Percentiles rank a stretch among this genome's conserved stretches.
Conservation (phyloP, 2,888 invertebrate genomes). For the Tholera decimalis region DNA sequence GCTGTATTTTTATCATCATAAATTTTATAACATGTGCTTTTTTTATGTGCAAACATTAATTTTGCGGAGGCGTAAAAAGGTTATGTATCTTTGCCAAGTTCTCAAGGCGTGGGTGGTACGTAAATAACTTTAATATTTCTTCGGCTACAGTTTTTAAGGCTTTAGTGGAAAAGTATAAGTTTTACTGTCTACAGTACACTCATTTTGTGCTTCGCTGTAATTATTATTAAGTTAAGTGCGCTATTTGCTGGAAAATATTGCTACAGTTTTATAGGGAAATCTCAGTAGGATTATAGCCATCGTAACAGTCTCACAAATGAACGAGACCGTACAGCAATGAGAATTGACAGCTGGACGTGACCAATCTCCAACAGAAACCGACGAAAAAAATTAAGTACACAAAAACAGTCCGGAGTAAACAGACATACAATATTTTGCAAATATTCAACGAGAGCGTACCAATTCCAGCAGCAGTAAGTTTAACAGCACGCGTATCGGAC, state of each 20-base stretch:
- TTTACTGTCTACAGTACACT: constrained; percentile 20
- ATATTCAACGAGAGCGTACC: constrained; percentile 51
- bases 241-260: constrained; percentile 7
- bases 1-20: constrained; percentile 53
- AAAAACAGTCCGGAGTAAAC: constrained; percentile 33
- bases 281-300: not conserved
- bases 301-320: not conserved
- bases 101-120: constrained; percentile 43
- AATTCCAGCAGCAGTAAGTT: constrained; percentile 54
- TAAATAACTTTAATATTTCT: constrained; percentile 60
- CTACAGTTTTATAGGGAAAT: not conserved
- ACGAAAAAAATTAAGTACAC: constrained; percentile 26
- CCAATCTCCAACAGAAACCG: constrained; percentile 12
- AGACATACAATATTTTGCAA: constrained; percentile 49
- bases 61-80: constrained; percentile 54
- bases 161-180: constrained; percentile 38
- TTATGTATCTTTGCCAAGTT: constrained; percentile 59
- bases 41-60: constrained; percentile 59
- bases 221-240: constrained; percentile 23
- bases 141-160: constrained; percentile 51
- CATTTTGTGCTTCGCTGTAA: constrained; percentile 11
- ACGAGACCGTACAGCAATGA: constrained; percentile 7
- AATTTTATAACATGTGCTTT: constrained; percentile 45
- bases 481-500: constrained; percentile 61
- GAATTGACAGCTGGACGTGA: constrained; percentile 13